Conservation (phyloP, 2,113 vertebrate species). For the Gracilinanus agilis region DNA sequence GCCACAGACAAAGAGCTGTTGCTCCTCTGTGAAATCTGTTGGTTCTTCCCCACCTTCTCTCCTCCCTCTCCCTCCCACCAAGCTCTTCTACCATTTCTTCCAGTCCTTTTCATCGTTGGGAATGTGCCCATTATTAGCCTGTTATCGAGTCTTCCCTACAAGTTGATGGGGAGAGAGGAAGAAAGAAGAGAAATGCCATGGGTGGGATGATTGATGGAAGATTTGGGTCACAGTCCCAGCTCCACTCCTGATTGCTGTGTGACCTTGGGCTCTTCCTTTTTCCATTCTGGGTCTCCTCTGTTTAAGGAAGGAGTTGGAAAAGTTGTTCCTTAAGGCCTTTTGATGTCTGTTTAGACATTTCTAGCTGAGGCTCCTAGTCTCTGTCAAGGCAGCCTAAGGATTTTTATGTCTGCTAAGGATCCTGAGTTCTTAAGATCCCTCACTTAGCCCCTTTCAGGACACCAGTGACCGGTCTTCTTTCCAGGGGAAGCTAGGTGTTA, state of each 20-base stretch:
- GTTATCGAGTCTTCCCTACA: constrained; percentile 9
- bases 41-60: not conserved
- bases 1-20: not conserved
- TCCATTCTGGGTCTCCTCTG: not conserved
- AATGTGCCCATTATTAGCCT: not conserved
- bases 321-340: too few relatives aligned
- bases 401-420: too few relatives aligned
- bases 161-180: not conserved
- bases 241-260: not conserved
- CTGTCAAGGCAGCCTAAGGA: too few relatives aligned
- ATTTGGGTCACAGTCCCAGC: not conserved
- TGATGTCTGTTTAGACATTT: too few relatives aligned
- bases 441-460: too few relatives aligned
- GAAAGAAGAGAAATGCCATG: not conserved
- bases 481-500: too few relatives aligned
- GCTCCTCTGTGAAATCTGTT: constrained; percentile 1
- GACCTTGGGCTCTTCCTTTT: not conserved
- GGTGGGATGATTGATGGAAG: not conserved
- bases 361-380: too few relatives aligned
- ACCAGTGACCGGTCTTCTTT: too few relatives aligned
- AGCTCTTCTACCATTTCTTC: constrained; percentile 5
- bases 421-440: too few relatives aligned
- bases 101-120: not conserved
- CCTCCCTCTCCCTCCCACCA: not conserved
- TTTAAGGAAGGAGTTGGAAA: too few relatives aligned